Evolutionary conservation across 2,797 vertebrate genomes (phyloP), one percentile per base, ranked within the genome.

Genomic region (Alosa sapidissima): DNA sequence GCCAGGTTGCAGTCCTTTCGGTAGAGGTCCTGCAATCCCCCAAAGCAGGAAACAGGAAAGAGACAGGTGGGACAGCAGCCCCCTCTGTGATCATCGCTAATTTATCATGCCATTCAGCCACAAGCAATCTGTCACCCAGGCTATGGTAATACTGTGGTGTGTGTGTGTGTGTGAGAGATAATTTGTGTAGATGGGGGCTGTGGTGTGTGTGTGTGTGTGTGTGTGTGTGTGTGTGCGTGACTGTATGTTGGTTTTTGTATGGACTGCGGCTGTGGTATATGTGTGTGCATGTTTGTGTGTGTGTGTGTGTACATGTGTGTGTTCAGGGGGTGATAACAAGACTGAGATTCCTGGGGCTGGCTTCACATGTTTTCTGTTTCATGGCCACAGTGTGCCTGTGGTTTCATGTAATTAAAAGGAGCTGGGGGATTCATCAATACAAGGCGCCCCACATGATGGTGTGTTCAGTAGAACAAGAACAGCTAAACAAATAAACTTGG

Each of bases 1-100:
- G 98, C 98, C 91, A 99, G 95, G 92, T 97, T 98, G 91, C 98
- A 99, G 94, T 99, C 98, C 92, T 99, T 99, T 91, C 98, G 97
- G 93, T 98, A 99, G 89, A 98, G 92, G 36, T 99, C 98, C 98
- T 99, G 85, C n/a, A 78, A 78, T 47, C 72, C 65, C n/a, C n/a
- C 28, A 16, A 16, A 13, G 1, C 55, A 13, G 19, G 11, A 21
- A 45, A 78, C 10, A 86, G 88, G 82, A 81, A 54, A 87, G 81
- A 87, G 82, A 52, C 83, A 16, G 62, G 85, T 81, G 55, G 81
- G n/a, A 16, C 19, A 82, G 78, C 85, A 14, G 45, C 84, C 21
- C 19, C 72, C 72, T 78, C 72, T 47, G 72, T 78, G 72, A 47
- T 78, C 72, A 47, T 41, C 41, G 8, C 72, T 47, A 19, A 47